Evolutionary conservation across 2,888 invertebrate species (phyloP).

Genomic region (Theodoxus fluviatilis): DNA sequence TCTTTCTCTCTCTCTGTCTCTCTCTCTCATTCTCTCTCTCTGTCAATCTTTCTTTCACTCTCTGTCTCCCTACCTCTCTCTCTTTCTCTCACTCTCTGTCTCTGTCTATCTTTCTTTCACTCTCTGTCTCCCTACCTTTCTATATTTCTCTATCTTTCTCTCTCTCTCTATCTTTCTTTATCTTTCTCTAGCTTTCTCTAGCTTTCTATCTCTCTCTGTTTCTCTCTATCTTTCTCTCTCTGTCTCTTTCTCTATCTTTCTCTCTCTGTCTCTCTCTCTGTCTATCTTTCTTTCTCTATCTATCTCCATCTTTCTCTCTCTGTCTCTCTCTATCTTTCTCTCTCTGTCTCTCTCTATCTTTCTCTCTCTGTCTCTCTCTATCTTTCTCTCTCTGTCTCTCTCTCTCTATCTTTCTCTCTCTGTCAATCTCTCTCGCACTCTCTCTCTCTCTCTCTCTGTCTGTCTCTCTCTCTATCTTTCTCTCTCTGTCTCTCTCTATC

Average conservation of each 20-base stretch:
- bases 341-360: slow-evolving; percentile 30
- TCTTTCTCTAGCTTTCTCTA: slow-evolving; percentile 22
- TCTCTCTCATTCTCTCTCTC: slow-evolving; percentile 20
- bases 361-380: slow-evolving; percentile 22
- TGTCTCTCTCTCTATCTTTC: slow-evolving; percentile 22
- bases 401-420: slow-evolving; percentile 12
- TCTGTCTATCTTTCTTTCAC: slow-evolving; percentile 29
- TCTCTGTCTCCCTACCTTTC: slow-evolving; percentile 14
- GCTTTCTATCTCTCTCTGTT: not conserved
- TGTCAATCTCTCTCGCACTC: slow-evolving; percentile 21
- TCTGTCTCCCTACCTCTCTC: slow-evolving; percentile 25
- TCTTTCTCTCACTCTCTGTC: slow-evolving; percentile 29
- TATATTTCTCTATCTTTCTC: slow-evolving; percentile 24
- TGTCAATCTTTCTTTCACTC: not conserved
- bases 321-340: slow-evolving; percentile 30
- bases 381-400: slow-evolving; percentile 24
- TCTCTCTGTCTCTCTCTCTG: slow-evolving; percentile 22
- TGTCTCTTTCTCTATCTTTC: too few species aligned
- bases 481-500: too few species aligned
- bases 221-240: slow-evolving; percentile 23
- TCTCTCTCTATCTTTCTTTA: slow-evolving; percentile 13
- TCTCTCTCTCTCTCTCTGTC: slow-evolving; percentile 11
- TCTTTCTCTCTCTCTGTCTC: too few species aligned
- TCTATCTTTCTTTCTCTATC: not conserved
- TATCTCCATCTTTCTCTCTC: slow-evolving; percentile 25